Percentiles rank a stretch among this genome's conserved stretches.
These are phyloP conservation scores for Caerostris darwini DNA, from an alignment of 1,140 invertebrate species.

Conservation along the genomic window DNA sequence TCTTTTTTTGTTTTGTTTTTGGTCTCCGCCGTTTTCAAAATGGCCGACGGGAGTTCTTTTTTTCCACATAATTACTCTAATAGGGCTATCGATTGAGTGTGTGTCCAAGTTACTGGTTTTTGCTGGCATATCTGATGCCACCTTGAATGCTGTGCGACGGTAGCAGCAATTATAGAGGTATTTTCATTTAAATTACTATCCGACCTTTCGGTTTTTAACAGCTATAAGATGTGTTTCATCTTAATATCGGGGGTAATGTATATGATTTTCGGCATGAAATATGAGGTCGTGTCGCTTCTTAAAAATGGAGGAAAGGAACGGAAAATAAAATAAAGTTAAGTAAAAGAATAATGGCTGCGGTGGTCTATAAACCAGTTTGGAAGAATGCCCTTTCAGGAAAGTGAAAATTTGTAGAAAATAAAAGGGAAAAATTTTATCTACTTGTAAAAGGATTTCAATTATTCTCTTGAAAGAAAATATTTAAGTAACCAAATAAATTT, in stretches of 20 bases:
- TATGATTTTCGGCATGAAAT: not conserved
- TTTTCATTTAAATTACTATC: slow-evolving; percentile 20
- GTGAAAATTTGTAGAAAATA: too few species aligned
- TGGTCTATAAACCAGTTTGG: too few species aligned
- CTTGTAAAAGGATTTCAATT: too few species aligned
- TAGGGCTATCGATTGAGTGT: not conserved
- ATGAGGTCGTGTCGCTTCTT: slow-evolving; percentile 13
- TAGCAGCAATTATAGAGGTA: slow-evolving; percentile 20
- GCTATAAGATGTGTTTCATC: not conserved
- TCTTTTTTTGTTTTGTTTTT: not conserved
- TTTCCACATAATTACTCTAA: slow-evolving; percentile 18
- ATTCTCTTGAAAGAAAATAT: too few species aligned
- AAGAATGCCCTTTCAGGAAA: too few species aligned
- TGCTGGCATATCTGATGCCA: not conserved
- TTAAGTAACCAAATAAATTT: too few species aligned
- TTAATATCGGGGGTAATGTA: not conserved
- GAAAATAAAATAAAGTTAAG: too few species aligned
- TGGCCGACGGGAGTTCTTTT: not conserved
- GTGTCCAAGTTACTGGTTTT: slow-evolving; percentile 10
- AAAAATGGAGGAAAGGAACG: not conserved
- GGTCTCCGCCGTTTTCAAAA: not conserved
- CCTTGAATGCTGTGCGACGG: not conserved
- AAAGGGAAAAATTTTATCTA: too few species aligned
- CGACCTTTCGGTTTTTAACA: slow-evolving; percentile 22
- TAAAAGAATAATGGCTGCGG: too few species aligned